Evolutionary conservation across 2,797 vertebrate genomes (phyloP).

Genomic region (Podarcis lilfordi): DNA sequence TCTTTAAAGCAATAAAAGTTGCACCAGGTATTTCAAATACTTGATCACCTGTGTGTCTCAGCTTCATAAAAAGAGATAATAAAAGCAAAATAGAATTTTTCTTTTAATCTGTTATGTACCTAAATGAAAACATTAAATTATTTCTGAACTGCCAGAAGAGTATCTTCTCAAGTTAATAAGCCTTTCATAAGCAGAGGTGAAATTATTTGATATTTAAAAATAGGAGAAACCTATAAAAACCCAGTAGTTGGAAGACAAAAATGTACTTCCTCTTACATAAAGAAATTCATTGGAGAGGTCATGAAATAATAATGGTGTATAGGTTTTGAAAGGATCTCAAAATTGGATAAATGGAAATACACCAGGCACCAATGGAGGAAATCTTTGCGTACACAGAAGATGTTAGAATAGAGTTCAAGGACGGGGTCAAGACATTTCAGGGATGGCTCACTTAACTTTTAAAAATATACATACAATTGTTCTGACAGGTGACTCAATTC

Average conservation of each 20-base stretch:
- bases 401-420: background rate
- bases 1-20: constrained; percentile 17
- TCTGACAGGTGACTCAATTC: constrained; percentile 44
- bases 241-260: constrained; percentile 13
- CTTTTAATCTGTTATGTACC: constrained; percentile 50
- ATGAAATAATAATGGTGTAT: constrained; percentile 47
- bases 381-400: background rate
- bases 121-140: constrained; percentile 20
- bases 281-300: constrained; percentile 38
- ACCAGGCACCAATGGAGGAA: background rate
- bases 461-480: constrained; percentile 35
- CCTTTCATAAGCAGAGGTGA: constrained; percentile 48
- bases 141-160: constrained; percentile 47
- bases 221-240: constrained; percentile 35
- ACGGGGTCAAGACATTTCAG: constrained; percentile 29
- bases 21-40: constrained; percentile 44
- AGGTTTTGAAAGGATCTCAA: background rate
- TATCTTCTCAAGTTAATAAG: constrained; percentile 54
- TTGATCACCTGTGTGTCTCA: constrained; percentile 61
- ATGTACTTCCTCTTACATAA: background rate
- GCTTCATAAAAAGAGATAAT: constrained; percentile 55
- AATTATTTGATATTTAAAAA: constrained; percentile 50
- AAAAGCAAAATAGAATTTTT: constrained; percentile 52
- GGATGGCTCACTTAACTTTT: constrained; percentile 16
- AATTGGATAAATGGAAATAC: constrained; percentile 1